Base-by-base conservation (phyloP, 2,888 invertebrate genomes). In the Hirtodrosophila confusa region DNA sequence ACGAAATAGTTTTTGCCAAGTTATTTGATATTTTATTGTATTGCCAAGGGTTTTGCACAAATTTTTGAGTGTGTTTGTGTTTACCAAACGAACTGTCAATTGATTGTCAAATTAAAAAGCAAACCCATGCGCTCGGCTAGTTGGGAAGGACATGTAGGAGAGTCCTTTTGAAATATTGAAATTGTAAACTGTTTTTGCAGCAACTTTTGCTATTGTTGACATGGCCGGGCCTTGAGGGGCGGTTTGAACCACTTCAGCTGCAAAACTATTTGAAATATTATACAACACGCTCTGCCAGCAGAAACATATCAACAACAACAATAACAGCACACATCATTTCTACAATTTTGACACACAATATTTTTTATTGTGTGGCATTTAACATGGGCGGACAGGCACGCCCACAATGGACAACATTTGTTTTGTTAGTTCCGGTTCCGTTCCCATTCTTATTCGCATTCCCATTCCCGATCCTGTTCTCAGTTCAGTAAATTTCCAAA, bases 21-120 rank as follows among this genome's bases (percentile, higher is more conserved):
- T 75, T 86, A 82, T 88, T 82, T 73, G 86, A 88, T 82, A 88
- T 70, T 65, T 73, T 68, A 56, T 64, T 48, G 37, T 36, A 60
- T 66, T 84, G 65, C 77, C 80, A 65, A 84, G 74, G 68, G 60
- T 73, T 85, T 73, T 87, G 47, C 71, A 75, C 62, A 85, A 74
- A 69, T 65, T 58, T 66, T 24, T 53, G 55, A 48, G 67, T 66
- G 65, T 68, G 62, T 80, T 85, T 83, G 66, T 77, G 75, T 79
- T 86, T 86, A 62, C 74, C 77, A 83, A 84, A 86, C 88, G 71
- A 84, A 88, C 80, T 88, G 88, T 84, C 84, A 88, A 86, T 84
- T 84, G 84, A 84, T 84, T 88, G 84, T 88, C 84, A 84, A 88
- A 84, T 84, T 83, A 88, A 88, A 84, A 80, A 80, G 68, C 72